These are phyloP conservation scores for Carcina quercana DNA, from an alignment of 2,888 invertebrate species.

Conservation along the genomic window DNA sequence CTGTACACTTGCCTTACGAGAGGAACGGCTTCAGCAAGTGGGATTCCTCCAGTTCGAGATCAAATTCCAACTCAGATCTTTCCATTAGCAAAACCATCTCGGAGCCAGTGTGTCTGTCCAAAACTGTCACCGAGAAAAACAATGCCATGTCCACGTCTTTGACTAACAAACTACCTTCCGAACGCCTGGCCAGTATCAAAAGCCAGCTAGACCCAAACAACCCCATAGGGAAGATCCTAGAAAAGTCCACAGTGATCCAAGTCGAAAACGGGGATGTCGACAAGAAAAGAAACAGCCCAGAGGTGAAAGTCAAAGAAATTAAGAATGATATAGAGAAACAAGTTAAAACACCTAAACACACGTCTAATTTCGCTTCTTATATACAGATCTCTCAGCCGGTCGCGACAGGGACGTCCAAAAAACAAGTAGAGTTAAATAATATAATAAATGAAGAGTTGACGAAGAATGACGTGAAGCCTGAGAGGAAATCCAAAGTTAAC, in stretches of 20 bases:
- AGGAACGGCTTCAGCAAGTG: slow-evolving; percentile 50
- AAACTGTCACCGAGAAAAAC: slow-evolving; percentile 42
- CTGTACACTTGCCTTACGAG: slow-evolving; percentile 62
- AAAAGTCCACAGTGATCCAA: slow-evolving; percentile 66
- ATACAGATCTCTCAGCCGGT: slow-evolving; percentile 72
- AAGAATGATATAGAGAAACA: slow-evolving; percentile 62
- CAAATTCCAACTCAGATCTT: slow-evolving; percentile 57
- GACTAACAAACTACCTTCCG: slow-evolving; percentile 51
- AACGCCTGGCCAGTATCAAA: slow-evolving; percentile 61
- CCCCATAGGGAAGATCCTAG: slow-evolving; percentile 67
- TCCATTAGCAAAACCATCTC: slow-evolving; percentile 64
- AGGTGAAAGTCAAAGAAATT: slow-evolving; percentile 36
- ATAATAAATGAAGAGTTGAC: slow-evolving; percentile 28
- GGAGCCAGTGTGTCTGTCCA: slow-evolving; percentile 54
- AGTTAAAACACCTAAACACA: slow-evolving; percentile 64
- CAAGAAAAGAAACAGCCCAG: slow-evolving; percentile 30
- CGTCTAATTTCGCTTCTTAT: slow-evolving; percentile 77
- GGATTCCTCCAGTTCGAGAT: slow-evolving; percentile 48
- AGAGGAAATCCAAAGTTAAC: slow-evolving; percentile 36
- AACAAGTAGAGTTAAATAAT: slow-evolving; percentile 30
- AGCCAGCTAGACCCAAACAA: slow-evolving; percentile 68
- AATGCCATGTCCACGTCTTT: slow-evolving; percentile 50
- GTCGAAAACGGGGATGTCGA: slow-evolving; percentile 59
- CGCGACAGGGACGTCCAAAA: slow-evolving; percentile 54
- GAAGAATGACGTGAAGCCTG: slow-evolving; percentile 31